These are phyloP conservation scores for Drosophila saltans DNA, from an alignment of 1,140 invertebrate genomes.

Conservation along the genomic window DNA sequence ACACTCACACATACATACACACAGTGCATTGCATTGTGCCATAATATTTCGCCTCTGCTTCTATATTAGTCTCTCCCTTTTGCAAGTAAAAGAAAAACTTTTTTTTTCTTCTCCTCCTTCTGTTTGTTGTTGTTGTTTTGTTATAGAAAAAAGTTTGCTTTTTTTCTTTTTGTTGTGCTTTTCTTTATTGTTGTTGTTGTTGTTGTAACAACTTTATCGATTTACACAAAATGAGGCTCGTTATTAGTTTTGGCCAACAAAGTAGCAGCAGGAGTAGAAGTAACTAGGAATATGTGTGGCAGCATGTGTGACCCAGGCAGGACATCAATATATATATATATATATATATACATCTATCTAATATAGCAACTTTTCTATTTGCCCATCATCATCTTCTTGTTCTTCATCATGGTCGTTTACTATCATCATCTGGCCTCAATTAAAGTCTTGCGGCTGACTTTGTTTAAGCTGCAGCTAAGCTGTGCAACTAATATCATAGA, in stretches of 20 bases:
- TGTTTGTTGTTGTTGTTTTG: conserved; percentile 25
- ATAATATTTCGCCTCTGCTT: conserved; percentile 12
- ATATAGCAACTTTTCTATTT: too few relatives aligned
- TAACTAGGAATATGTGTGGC: conserved; percentile 3
- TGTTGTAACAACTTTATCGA: conserved; percentile 75
- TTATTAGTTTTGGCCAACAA: conserved; percentile 63
- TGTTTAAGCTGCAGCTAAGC: conserved; percentile 57
- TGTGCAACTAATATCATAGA: conserved; percentile 28
- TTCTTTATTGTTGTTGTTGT: neutral
- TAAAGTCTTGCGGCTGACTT: conserved; percentile 54
- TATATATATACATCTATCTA: too few relatives aligned
- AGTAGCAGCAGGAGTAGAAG: neutral
- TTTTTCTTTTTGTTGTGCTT: too few relatives aligned
- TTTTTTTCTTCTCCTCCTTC: neutral
- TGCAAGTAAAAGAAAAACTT: conserved; percentile 51
- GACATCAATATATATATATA: conserved; percentile 14
- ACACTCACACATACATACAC: conserved; percentile 2
- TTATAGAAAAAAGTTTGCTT: neutral
- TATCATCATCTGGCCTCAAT: conserved; percentile 50
- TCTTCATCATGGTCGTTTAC: conserved; percentile 11
- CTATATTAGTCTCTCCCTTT: conserved; percentile 8
- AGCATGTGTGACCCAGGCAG: conserved; percentile 17
- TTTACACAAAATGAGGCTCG: conserved; percentile 75
- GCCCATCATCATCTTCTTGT: conserved; percentile 24
- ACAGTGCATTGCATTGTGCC: conserved; percentile 8